Evolutionary conservation across 2,888 invertebrate genomes (phyloP).

Genomic region (Synergus umbraculus): DNA sequence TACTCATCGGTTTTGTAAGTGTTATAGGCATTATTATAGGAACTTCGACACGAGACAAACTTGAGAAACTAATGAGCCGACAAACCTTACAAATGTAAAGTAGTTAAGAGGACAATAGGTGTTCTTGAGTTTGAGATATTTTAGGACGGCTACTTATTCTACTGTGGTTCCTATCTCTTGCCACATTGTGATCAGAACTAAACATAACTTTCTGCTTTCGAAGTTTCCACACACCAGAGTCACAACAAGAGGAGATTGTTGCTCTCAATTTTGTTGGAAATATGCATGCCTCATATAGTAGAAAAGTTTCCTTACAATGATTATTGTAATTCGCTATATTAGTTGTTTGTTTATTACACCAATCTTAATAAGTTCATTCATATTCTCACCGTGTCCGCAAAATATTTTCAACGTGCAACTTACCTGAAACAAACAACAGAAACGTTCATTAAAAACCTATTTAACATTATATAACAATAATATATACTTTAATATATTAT

Average conservation of each 20-base stretch:
- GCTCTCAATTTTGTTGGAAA: slow-evolving; percentile 6
- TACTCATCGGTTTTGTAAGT: neutral
- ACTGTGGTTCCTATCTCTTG: slow-evolving; percentile 30
- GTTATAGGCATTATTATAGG: neutral
- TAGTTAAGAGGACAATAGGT: slow-evolving; percentile 10
- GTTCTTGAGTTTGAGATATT: slow-evolving; percentile 30
- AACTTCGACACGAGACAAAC: neutral
- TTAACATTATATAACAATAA: too few species aligned
- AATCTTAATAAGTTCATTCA: neutral
- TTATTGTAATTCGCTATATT: neutral
- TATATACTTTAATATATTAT: neutral
- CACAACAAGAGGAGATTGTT: neutral
- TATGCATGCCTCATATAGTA: neutral
- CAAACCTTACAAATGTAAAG: slow-evolving; percentile 27
- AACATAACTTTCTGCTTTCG: slow-evolving; percentile 31
- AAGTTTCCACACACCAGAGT: slow-evolving; percentile 2
- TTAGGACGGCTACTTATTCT: slow-evolving; percentile 31
- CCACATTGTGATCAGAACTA: slow-evolving; percentile 26
- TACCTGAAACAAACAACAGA: neutral
- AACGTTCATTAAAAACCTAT: neutral
- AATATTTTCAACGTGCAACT: neutral
- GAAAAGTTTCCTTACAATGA: neutral
- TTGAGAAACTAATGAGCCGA: slow-evolving; percentile 37
- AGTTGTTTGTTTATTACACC: neutral
- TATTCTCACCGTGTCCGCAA: neutral